Evolutionary conservation across 2,113 vertebrate species (phyloP).

Genomic region (Circaetus cinerascens): DNA sequence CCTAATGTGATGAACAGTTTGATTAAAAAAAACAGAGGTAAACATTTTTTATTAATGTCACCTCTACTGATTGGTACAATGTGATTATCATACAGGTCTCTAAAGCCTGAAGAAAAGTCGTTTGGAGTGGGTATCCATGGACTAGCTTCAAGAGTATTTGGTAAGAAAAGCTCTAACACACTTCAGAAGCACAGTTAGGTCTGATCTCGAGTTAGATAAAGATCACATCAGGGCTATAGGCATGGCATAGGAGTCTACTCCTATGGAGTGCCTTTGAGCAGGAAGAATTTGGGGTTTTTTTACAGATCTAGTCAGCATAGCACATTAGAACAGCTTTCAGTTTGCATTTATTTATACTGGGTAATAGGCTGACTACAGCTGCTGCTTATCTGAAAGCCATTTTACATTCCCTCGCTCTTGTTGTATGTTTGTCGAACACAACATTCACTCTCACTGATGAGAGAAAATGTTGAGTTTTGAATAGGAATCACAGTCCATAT

Average conservation of each 20-base stretch:
- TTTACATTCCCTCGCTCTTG: neutral
- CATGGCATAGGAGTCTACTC: neutral
- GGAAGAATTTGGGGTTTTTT: neutral
- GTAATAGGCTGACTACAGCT: neutral
- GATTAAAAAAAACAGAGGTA: neutral
- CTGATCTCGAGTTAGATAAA: neutral
- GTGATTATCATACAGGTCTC: conserved; percentile 56
- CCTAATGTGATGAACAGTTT: neutral
- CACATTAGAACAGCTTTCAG: neutral
- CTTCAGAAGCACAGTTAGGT: neutral
- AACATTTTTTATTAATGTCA: neutral
- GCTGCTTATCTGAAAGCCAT: neutral
- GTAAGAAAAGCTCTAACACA: conserved; percentile 54
- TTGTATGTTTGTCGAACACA: neutral
- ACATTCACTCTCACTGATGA: neutral
- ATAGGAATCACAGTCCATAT: neutral
- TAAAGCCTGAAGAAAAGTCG: conserved; percentile 77
- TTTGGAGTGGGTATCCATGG: conserved; percentile 76
- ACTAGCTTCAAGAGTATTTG: conserved; percentile 70
- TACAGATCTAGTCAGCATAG: neutral
- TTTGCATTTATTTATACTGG: neutral
- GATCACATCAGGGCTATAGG: neutral
- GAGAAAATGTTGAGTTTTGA: neutral
- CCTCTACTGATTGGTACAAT: neutral
- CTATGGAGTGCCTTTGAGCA: neutral